phyloP scores from a whole-genome alignment of 2,113 vertebrate species.

The Triplophysa tibetana region DNA sequence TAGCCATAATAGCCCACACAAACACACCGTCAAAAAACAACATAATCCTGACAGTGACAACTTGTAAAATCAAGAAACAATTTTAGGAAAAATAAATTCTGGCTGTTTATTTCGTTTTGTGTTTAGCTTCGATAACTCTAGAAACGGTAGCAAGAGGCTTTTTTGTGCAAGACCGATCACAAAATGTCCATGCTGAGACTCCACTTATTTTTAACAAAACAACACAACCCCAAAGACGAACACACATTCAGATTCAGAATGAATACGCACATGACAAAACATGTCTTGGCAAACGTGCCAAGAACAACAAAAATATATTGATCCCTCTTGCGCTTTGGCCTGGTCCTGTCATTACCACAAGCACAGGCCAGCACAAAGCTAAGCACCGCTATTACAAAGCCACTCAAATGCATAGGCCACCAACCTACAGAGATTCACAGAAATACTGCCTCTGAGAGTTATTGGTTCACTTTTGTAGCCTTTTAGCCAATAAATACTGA shows the following conservation, averaged over 20 bases:
- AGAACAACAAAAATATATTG: conserved; percentile 24
- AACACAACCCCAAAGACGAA: conserved; percentile 56
- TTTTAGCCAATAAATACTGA: conserved; percentile 46
- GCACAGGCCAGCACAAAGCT: conserved; percentile 41
- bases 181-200: conserved; percentile 54
- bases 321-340: conserved; percentile 15
- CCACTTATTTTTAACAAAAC: conserved; percentile 58
- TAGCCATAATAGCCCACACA: conserved; percentile 53
- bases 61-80: conserved; percentile 35
- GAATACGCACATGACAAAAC: not conserved
- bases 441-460: conserved; percentile 30
- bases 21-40: conserved; percentile 42
- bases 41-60: conserved; percentile 45
- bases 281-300: not conserved
- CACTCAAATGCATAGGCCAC: conserved; percentile 39
- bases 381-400: conserved; percentile 40
- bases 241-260: conserved; percentile 52
- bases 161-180: conserved; percentile 69
- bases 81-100: conserved; percentile 45
- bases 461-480: conserved; percentile 46
- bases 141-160: conserved; percentile 57
- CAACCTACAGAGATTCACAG: conserved; percentile 40
- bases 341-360: conserved; percentile 7
- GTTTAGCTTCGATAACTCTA: conserved; percentile 56
- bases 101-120: conserved; percentile 30